Conservation (phyloP, 2,888 invertebrate genomes). For the Netelia inedita region DNA sequence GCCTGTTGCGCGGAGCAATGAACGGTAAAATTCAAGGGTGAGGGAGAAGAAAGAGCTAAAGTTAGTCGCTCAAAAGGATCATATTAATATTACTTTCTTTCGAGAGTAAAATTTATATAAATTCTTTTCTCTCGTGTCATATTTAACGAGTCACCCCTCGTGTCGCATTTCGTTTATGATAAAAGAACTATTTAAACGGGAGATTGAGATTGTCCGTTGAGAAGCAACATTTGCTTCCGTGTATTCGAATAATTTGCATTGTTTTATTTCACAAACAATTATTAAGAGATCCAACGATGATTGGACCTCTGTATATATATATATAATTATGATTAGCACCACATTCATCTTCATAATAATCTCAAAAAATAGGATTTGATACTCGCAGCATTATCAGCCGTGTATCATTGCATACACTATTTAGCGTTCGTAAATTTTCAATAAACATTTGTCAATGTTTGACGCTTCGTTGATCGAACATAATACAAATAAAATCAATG, state of each 20-base stretch:
- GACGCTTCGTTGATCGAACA: slow-evolving; percentile 12
- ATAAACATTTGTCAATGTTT: slow-evolving; percentile 36
- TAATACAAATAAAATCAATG: slow-evolving; percentile 33
- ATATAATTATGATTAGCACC: slow-evolving; percentile 52
- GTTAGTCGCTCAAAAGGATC: neutral
- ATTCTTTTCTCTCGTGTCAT: slow-evolving; percentile 21
- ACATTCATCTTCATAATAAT: slow-evolving; percentile 50
- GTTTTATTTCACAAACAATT: slow-evolving; percentile 10
- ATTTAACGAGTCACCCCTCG: slow-evolving; percentile 16
- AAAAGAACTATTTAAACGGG: slow-evolving; percentile 5
- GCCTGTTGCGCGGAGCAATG: neutral
- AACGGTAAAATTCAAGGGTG: neutral
- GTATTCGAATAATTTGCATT: slow-evolving; percentile 7
- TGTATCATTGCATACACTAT: slow-evolving; percentile 6
- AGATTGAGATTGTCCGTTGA: slow-evolving; percentile 3
- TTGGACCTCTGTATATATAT: slow-evolving; percentile 13
- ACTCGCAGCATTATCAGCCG: slow-evolving; percentile 2
- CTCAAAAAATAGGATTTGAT: slow-evolving; percentile 56
- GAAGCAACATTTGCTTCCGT: slow-evolving; percentile 15
- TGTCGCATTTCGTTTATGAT: neutral
- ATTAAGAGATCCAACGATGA: slow-evolving; percentile 9
- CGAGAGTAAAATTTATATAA: slow-evolving; percentile 45
- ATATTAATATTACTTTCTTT: slow-evolving; percentile 16
- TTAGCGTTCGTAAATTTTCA: slow-evolving; percentile 7
- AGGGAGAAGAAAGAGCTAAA: neutral